phyloP scores from a whole-genome alignment of 2,113 vertebrate species.

The Clupea harengus region DNA sequence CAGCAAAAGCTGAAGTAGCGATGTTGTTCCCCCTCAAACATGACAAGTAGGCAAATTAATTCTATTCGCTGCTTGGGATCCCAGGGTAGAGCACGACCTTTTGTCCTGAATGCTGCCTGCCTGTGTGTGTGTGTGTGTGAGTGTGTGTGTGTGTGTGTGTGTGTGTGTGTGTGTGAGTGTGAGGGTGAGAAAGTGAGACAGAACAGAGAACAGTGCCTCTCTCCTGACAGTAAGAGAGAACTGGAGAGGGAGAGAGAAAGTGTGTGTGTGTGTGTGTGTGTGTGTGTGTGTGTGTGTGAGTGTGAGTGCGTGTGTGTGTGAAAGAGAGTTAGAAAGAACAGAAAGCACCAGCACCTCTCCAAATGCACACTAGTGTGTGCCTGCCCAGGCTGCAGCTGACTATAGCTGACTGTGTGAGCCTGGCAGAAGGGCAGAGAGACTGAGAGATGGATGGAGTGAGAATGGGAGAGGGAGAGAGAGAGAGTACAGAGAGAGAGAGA shows the following conservation, averaged over 20 bases:
- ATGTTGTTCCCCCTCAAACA: slow-evolving; percentile 1
- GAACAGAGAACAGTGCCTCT: neutral
- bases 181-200: neutral
- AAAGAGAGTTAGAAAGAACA: neutral
- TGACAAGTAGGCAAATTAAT: slow-evolving; percentile 16
- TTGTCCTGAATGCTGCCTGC: slow-evolving; percentile 4
- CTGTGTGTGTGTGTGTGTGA: slow-evolving; percentile 38
- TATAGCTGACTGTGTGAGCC: neutral
- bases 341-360: neutral
- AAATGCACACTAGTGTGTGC: neutral
- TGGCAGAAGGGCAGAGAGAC: neutral
- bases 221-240: neutral
- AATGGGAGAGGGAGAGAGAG: neutral
- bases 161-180: neutral
- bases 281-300: neutral
- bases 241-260: neutral
- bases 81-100: slow-evolving; percentile 10
- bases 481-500: neutral
- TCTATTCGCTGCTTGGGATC: neutral
- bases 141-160: neutral
- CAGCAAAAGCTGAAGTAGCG: neutral
- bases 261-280: neutral
- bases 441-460: neutral
- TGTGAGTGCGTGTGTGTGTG: neutral
- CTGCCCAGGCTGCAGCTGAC: neutral